These are phyloP conservation scores for Candidula unifasciata DNA, from an alignment of 2,888 invertebrate species.

Conservation along the genomic window DNA sequence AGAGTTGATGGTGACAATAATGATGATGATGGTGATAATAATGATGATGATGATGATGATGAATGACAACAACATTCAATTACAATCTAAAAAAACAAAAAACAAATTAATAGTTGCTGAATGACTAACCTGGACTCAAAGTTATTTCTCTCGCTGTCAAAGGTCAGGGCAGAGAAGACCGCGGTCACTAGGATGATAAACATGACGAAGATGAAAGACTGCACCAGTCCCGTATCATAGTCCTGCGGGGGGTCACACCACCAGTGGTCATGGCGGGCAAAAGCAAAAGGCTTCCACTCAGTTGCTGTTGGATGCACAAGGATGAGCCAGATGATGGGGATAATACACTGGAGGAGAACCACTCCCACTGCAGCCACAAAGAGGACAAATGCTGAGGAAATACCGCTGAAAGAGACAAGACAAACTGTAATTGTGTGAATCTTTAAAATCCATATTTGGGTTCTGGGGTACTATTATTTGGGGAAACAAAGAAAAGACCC, in stretches of 20 bases:
- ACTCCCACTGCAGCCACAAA: constrained; percentile 72
- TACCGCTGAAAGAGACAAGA: constrained; percentile 41
- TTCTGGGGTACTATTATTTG: too few species aligned
- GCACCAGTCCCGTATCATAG: constrained; percentile 77
- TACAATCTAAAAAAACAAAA: too few species aligned
- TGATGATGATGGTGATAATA: too few species aligned
- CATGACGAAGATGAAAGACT: constrained; percentile 78
- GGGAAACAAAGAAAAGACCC: not conserved
- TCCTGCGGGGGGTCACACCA: constrained; percentile 70
- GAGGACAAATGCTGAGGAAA: constrained; percentile 62
- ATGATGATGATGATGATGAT: not conserved
- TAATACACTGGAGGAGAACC: constrained; percentile 75
- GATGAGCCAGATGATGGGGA: constrained; percentile 78
- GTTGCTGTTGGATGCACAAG: constrained; percentile 75
- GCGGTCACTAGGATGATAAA: constrained; percentile 77
- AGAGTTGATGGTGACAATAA: too few species aligned
- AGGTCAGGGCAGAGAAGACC: constrained; percentile 76
- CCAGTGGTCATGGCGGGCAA: constrained; percentile 65
- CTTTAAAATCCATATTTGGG: too few species aligned
- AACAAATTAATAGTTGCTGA: not conserved
- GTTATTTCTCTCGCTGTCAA: constrained; percentile 77
- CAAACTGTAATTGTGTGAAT: not conserved
- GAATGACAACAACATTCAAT: not conserved
- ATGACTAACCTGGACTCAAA: constrained; percentile 69
- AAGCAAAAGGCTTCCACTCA: constrained; percentile 44